Percentiles rank a stretch among this genome's conserved stretches.
Evolutionary conservation across 2,113 vertebrate genomes (phyloP).

Genomic region (Pelusios castaneus): DNA sequence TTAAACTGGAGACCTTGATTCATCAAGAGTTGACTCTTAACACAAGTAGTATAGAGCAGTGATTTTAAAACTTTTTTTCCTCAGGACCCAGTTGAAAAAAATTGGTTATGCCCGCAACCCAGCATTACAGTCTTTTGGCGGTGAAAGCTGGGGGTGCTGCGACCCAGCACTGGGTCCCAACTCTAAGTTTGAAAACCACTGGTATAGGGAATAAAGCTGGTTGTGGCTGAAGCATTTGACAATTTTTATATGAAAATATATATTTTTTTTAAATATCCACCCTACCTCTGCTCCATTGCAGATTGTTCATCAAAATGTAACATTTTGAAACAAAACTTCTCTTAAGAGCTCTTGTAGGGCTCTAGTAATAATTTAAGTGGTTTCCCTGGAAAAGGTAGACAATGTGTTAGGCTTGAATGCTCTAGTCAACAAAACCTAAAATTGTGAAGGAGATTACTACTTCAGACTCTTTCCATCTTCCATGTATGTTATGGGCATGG

Average conservation of each 20-base stretch:
- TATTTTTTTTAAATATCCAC: not conserved
- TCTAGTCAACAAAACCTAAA: too few relatives aligned
- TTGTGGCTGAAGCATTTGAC: not conserved
- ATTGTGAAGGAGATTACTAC: too few relatives aligned
- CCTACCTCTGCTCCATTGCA: not conserved
- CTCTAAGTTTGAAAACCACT: too few relatives aligned
- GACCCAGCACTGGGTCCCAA: too few relatives aligned
- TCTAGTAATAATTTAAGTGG: not conserved
- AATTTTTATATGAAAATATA: not conserved
- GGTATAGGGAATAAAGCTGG: not conserved
- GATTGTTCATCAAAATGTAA: not conserved
- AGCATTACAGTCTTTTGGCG: too few relatives aligned
- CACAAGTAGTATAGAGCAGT: too few relatives aligned
- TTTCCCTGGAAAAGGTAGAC: not conserved
- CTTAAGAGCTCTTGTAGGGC: not conserved
- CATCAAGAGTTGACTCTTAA: not conserved
- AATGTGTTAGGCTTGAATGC: not conserved
- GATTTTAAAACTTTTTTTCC: too few relatives aligned
- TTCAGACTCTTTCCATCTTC: not conserved
- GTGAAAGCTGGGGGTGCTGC: too few relatives aligned
- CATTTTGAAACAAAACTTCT: not conserved
- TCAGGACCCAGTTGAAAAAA: too few relatives aligned
- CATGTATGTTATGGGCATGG: rapidly evolving
- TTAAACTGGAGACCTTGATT: not conserved
- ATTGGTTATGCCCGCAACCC: too few relatives aligned